Evolutionary conservation across 2,888 invertebrate genomes (phyloP).

Genomic region (Parnassius orleans): DNA sequence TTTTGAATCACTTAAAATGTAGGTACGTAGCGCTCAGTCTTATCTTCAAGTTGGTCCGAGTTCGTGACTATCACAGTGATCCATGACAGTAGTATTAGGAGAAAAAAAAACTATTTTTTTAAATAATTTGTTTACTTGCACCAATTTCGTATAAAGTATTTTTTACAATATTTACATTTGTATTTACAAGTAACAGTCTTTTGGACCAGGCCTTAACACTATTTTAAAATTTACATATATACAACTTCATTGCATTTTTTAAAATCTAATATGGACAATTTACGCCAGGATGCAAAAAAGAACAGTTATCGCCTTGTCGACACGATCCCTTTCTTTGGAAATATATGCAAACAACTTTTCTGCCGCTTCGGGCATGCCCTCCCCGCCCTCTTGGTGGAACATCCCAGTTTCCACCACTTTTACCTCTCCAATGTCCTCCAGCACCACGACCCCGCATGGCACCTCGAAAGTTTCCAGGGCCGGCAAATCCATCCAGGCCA

Average conservation of each 20-base stretch:
- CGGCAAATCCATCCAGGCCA: constrained; percentile 59
- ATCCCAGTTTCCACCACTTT: constrained; percentile 71
- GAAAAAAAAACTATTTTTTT: constrained; percentile 12
- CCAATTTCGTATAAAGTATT: constrained; percentile 33
- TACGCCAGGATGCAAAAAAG: constrained; percentile 89
- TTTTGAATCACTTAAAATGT: too few species aligned
- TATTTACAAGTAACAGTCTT: constrained; percentile 57
- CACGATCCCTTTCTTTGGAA: constrained; percentile 91
- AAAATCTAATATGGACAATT: constrained; percentile 74
- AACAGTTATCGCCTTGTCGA: constrained; percentile 90
- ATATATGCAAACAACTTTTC: constrained; percentile 86
- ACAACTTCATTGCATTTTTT: constrained; percentile 21
- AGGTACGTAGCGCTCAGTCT: too few species aligned
- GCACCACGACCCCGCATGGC: constrained; percentile 79
- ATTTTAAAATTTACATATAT: constrained; percentile 16
- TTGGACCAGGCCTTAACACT: constrained; percentile 37
- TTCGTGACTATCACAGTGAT: too few species aligned
- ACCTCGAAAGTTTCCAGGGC: constrained; percentile 74
- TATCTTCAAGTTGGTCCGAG: too few species aligned
- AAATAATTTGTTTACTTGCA: constrained; percentile 33
- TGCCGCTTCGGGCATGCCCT: constrained; percentile 75
- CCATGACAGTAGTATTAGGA: neutral
- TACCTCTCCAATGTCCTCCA: constrained; percentile 76
- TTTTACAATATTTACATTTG: constrained; percentile 44
- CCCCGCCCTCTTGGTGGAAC: constrained; percentile 69